Conservation (phyloP, 1,140 invertebrate genomes). For the Trachymyrmex septentrionalis region DNA sequence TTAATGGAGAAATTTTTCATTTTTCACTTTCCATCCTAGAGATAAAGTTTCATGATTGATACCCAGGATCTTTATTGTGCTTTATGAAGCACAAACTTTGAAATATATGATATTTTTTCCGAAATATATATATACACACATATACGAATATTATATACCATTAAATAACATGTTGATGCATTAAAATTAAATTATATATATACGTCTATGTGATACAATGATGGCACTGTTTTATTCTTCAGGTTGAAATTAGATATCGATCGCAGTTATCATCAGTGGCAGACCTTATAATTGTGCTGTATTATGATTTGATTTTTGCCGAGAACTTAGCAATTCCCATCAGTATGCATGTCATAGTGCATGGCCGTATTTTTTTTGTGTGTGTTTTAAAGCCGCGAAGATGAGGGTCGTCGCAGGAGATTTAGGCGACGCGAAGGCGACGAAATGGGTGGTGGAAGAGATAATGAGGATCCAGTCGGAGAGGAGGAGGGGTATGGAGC, state of each 20-base stretch:
- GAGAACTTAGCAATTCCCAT: conserved; percentile 71
- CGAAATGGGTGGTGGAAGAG: conserved; percentile 79
- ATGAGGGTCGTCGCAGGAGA: conserved; percentile 83
- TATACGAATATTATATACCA: background rate
- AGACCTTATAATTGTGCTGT: conserved; percentile 44
- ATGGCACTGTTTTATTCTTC: conserved; percentile 71
- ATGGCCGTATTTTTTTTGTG: conserved; percentile 79
- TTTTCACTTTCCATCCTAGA: no score
- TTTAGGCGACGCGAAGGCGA: conserved; percentile 83
- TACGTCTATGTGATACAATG: conserved; percentile 43
- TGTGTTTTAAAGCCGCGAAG: conserved; percentile 84
- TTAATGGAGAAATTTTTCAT: no score
- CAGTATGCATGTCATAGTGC: conserved; percentile 81
- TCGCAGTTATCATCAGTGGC: conserved; percentile 13
- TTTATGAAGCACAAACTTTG: background rate
- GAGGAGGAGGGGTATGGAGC: conserved; percentile 89
- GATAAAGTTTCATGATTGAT: no score
- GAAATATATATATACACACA: background rate
- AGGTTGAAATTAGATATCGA: conserved; percentile 29
- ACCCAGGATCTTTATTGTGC: background rate
- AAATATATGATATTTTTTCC: background rate
- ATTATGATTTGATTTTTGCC: conserved; percentile 70
- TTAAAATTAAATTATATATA: background rate
- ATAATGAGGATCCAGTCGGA: conserved; percentile 80
- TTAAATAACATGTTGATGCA: background rate